Evolutionary conservation across 2,113 vertebrate genomes (phyloP), one percentile per base, ranked within the genome.

Genomic region (Syrrhaptes paradoxus): DNA sequence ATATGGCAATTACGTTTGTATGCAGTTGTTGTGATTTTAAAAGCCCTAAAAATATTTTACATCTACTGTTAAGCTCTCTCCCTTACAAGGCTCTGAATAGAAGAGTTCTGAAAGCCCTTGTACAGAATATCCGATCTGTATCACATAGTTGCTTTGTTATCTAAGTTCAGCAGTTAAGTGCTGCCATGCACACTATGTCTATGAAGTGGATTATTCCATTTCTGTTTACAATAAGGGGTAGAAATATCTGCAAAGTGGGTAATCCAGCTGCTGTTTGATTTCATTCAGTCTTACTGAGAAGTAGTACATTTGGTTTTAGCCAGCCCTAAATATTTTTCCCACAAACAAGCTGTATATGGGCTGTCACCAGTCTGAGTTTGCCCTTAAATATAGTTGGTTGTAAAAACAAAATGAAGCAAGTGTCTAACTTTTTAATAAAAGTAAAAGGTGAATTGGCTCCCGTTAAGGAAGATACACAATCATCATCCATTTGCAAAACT

Each of bases 121-220:
- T 49, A 5, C 6, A 1, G 43, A 1, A 6, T 55, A 38, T 36
- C 22, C 25, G 34, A 1, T 13, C 2, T 7, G 2, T 62, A 16
- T 86, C n/a, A 43, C 6, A 8, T 48, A 49, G 12, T 36, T 77
- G 13, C 45, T 79, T 88, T 80, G 19, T 51, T 88, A 49, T 4
- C 9, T 18, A n/a, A 5, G 31, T 36, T 66, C 48, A 66, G 49
- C 6, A 58, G 9, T 43, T 62, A 45, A 67, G 7, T 81, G 21
- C 45, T 81, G 22, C 20, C 13, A 13, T 43, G 6, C 5, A 2
- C 0, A 0, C 10, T 75, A 61, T 36, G 16, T 74, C 5, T 57
- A 4, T 74, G 10, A 74, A 67, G 34, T 58, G 13, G 34, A 67
- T 93, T 71, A 55, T 54, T 80, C 43, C 1, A 31, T 41, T 77